Percentiles rank a stretch among this genome's conserved stretches.
These are phyloP conservation scores for Lasioglossum zephyrum DNA, from an alignment of 2,888 invertebrate genomes.

Conservation along the genomic window DNA sequence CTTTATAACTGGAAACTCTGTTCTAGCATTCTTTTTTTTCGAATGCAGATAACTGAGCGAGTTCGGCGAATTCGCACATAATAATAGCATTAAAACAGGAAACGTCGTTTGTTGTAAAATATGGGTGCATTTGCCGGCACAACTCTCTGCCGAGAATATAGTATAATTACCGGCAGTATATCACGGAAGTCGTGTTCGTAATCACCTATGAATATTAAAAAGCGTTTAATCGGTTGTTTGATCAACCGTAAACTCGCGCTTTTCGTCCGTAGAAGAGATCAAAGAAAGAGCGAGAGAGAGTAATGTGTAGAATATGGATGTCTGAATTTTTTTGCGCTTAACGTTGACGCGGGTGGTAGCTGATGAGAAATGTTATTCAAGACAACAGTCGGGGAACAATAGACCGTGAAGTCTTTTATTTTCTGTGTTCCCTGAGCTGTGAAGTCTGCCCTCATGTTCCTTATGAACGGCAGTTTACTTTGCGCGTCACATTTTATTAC, in stretches of 20 bases:
- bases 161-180: background rate
- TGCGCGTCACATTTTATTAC: background rate
- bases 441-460: slow-evolving; percentile 2
- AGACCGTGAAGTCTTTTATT: slow-evolving; percentile 6
- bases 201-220: slow-evolving; percentile 5
- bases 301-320: background rate
- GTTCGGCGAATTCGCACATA: slow-evolving; percentile 6
- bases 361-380: slow-evolving; percentile 1
- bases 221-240: background rate
- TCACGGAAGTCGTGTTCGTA: background rate
- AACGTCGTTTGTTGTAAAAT: slow-evolving; percentile 8
- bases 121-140: background rate
- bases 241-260: background rate
- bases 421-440: background rate
- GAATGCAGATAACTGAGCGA: background rate
- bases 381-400: background rate
- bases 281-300: background rate
- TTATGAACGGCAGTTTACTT: background rate
- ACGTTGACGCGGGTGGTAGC: background rate
- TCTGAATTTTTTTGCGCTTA: background rate
- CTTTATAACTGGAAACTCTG: background rate
- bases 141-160: background rate
- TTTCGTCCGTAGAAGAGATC: background rate
- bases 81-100: slow-evolving; percentile 4
- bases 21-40: background rate